phyloP scores from a whole-genome alignment of 2,888 invertebrate genomes.

The Lissonota sp. region DNA sequence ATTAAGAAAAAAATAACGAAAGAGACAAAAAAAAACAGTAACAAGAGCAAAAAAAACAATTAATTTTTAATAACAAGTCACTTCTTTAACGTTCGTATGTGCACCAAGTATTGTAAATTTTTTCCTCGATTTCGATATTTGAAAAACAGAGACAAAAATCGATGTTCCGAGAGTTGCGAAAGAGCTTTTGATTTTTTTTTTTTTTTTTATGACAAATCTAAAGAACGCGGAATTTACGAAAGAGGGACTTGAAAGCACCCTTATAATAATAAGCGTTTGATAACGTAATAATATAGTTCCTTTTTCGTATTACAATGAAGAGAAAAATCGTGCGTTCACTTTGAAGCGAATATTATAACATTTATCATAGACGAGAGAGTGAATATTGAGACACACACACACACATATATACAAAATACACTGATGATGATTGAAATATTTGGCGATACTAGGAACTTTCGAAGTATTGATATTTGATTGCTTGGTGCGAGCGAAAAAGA shows the following conservation, averaged over 20 bases:
- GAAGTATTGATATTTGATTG: too few species aligned
- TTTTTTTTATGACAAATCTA: too few species aligned
- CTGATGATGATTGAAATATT: too few species aligned
- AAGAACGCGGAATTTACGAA: constrained; percentile 13
- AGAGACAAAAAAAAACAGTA: constrained; percentile 6
- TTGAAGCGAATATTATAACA: too few species aligned
- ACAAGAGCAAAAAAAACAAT: neutral
- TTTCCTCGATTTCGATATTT: constrained; percentile 7
- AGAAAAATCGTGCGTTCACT: too few species aligned
- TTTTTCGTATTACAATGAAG: constrained; percentile 37
- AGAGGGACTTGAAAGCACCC: constrained; percentile 19
- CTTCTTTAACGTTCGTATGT: constrained; percentile 45
- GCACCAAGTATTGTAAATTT: constrained; percentile 44
- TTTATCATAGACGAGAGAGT: too few species aligned
- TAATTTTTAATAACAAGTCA: constrained; percentile 17
- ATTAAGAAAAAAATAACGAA: neutral
- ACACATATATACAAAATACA: too few species aligned
- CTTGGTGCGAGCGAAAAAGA: too few species aligned
- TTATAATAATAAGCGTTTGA: constrained; percentile 40
- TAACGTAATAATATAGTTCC: constrained; percentile 48
- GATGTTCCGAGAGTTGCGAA: neutral
- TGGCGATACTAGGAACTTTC: too few species aligned
- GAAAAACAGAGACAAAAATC: neutral
- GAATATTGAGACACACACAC: too few species aligned
- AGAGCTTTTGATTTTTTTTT: constrained; percentile 5